Evolutionary conservation across 1,140 invertebrate species (phyloP).

Genomic region (Laupala kohalensis): DNA sequence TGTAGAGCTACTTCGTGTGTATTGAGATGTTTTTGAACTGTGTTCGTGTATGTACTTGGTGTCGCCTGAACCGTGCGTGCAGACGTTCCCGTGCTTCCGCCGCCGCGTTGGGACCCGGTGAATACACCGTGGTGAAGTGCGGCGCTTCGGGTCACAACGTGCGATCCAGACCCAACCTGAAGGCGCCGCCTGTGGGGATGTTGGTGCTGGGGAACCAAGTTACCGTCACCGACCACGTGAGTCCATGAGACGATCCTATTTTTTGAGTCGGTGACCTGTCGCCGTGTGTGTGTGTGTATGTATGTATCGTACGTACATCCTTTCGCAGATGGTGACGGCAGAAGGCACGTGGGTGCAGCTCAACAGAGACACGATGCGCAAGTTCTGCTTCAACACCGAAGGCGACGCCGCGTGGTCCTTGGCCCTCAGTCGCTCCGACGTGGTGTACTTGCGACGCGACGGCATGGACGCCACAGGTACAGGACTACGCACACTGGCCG

Average conservation of each 20-base stretch:
- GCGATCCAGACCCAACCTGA: slow-evolving; percentile 53
- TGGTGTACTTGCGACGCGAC: slow-evolving; percentile 47
- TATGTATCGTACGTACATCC: background rate
- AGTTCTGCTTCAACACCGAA: slow-evolving; percentile 53
- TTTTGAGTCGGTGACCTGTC: background rate
- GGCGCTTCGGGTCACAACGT: slow-evolving; percentile 73
- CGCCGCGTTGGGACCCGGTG: slow-evolving; percentile 27
- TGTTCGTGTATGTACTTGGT: no score
- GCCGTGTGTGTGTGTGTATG: background rate
- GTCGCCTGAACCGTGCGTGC: background rate
- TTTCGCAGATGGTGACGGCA: slow-evolving; percentile 35
- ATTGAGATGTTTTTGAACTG: background rate
- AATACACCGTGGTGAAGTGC: slow-evolving; percentile 59
- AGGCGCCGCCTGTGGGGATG: slow-evolving; percentile 62
- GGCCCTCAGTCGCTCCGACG: slow-evolving; percentile 48
- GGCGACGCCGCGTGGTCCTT: slow-evolving; percentile 67
- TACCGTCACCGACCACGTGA: slow-evolving; percentile 51
- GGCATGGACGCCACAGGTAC: background rate
- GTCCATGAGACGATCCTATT: slow-evolving; percentile 18
- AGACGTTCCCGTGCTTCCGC: background rate
- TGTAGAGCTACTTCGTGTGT: no score
- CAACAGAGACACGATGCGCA: slow-evolving; percentile 43
- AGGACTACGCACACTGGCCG: no score
- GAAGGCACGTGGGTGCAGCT: slow-evolving; percentile 58
- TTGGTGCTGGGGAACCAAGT: slow-evolving; percentile 58